These are phyloP conservation scores for Neoniphon sammara DNA, from an alignment of 2,797 vertebrate genomes.

Conservation along the genomic window DNA sequence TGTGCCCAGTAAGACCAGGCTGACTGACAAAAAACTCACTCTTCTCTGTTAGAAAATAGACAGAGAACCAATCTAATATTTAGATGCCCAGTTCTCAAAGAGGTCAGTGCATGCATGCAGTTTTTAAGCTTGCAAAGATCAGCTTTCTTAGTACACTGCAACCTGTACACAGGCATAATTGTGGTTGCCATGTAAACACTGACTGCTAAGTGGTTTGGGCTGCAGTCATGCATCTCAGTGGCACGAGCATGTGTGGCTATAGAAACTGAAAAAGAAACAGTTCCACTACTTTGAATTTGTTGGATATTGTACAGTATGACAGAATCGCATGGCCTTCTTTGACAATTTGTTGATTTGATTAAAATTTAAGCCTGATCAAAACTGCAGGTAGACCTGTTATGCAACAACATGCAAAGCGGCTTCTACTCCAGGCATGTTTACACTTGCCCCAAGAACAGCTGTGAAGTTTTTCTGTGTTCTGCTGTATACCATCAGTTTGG, in stretches of 20 bases:
- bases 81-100: not conserved
- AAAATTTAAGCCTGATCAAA: not conserved
- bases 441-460: not conserved
- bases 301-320: not conserved
- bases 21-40: not conserved
- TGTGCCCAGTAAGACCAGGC: not conserved
- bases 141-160: not conserved
- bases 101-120: not conserved
- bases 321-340: not conserved
- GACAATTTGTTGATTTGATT: not conserved
- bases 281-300: conserved; percentile 5
- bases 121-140: not conserved
- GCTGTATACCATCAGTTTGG: conserved; percentile 4
- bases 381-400: not conserved
- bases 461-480: conserved; percentile 3
- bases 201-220: not conserved
- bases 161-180: not conserved
- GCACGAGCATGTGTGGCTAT: not conserved
- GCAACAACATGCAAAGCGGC: not conserved
- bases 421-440: conserved; percentile 15
- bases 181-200: not conserved
- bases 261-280: not conserved
- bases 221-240: not conserved
- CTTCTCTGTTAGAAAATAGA: not conserved
- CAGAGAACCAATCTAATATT: not conserved